These are phyloP conservation scores for Melanophora roralis DNA, from an alignment of 2,888 invertebrate species.

Conservation along the genomic window DNA sequence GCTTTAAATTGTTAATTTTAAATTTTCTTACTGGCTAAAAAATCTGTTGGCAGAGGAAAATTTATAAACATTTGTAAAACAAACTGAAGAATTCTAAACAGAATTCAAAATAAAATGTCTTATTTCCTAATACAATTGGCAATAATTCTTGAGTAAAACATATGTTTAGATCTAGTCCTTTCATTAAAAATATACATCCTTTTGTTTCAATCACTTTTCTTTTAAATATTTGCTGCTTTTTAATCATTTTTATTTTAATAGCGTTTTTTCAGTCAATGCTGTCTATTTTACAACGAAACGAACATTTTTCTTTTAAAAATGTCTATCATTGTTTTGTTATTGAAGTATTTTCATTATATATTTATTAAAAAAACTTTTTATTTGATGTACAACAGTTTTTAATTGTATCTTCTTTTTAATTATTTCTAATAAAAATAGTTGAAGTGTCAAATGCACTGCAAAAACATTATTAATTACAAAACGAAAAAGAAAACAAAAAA, in stretches of 20 bases:
- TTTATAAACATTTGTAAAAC: no score
- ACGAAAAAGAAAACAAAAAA: not conserved
- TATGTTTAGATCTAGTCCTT: no score
- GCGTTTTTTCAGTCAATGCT: not conserved
- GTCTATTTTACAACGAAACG: not conserved
- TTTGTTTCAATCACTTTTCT: not conserved
- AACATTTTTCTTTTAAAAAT: not conserved
- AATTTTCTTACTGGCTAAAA: no score
- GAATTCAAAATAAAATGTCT: no score
- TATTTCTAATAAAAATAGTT: constrained; percentile 39
- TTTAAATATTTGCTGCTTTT: not conserved
- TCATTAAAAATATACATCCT: not conserved
- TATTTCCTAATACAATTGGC: no score
- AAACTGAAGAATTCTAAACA: no score
- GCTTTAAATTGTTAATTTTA: no score
- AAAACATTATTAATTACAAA: constrained; percentile 1
- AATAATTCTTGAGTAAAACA: no score
- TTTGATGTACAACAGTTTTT: not conserved
- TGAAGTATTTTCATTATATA: constrained; percentile 9
- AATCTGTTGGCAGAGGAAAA: no score
- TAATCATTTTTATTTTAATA: constrained; percentile 9
- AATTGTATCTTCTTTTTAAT: constrained; percentile 4
- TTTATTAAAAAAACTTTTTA: constrained; percentile 30
- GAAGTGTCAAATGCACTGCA: constrained; percentile 9
- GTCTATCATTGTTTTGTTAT: constrained; percentile 10